Evolutionary conservation across 2,888 invertebrate genomes (phyloP).

Genomic region (Eugnorisma glareosa): DNA sequence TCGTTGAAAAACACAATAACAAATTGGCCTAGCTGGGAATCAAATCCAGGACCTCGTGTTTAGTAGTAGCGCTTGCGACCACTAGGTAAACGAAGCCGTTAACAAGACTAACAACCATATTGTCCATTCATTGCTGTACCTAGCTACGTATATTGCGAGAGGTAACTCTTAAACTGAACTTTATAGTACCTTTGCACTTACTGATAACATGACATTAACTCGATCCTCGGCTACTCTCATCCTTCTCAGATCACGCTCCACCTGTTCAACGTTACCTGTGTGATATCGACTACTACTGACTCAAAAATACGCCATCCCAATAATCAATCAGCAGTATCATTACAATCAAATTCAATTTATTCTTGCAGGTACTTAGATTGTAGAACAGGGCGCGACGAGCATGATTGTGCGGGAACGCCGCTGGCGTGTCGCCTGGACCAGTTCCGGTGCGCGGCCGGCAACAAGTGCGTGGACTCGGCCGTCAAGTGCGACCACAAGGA

Average conservation of each 20-base stretch:
- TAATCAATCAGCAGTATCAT: neutral
- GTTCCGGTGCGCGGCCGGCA: slow-evolving; percentile 95
- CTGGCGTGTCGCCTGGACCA: slow-evolving; percentile 95
- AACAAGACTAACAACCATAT: neutral
- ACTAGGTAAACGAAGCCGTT: neutral
- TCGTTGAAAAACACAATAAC: neutral
- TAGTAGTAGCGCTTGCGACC: neutral
- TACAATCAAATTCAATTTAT: neutral
- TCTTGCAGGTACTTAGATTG: slow-evolving; percentile 93
- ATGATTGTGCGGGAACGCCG: slow-evolving; percentile 91
- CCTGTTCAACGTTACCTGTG: neutral
- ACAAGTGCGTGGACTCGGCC: slow-evolving; percentile 94
- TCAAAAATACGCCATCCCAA: neutral
- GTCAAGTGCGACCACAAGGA: slow-evolving; percentile 96
- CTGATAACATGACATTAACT: neutral
- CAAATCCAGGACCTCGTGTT: neutral
- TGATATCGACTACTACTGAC: neutral
- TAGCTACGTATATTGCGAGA: neutral
- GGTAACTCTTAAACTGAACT: neutral
- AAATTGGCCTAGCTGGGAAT: neutral
- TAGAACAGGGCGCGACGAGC: slow-evolving; percentile 95
- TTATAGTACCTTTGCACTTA: neutral
- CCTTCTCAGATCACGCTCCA: neutral
- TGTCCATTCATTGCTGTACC: neutral
- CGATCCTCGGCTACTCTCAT: neutral